Base-by-base conservation (phyloP, 2,888 invertebrate genomes). In the Caenorhabditis afra region DNA sequence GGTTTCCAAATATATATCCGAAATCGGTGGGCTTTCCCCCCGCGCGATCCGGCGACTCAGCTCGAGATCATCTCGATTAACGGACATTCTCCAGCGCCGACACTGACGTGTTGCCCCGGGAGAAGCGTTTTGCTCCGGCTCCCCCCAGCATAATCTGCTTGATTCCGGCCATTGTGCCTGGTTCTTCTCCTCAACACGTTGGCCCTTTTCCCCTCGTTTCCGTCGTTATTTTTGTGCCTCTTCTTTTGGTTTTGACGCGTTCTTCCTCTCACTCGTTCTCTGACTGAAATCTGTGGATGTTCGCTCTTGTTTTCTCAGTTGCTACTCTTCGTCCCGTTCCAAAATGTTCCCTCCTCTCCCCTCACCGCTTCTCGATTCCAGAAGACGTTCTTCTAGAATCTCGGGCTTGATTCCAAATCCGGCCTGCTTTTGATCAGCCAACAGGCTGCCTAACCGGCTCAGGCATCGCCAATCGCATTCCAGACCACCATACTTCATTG, bases 141-240 rank as follows among this genome's bases (percentile, higher is more conserved):
- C 35, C 58, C n/a, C 14, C n/a, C 45, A 57, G 50, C 57, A 57
- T 73, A 73, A 73, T 73, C 64, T 58, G 47, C 64, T 70, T 73
- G 73, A 73, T 73, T 73, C 50, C 50, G 64, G 58, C 50, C 73
- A 73, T 64, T 73, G 50, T 64, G 47, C 29, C 11, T 23, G 22
- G 16, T n/a, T 49, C 22, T 18, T 1, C 2, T 41, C 23, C 44
- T 18, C 35, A 47, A 52, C 52, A 41, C 50, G 50, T 41, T 50
- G 29, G 29, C 44, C 52, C 23, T 59, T n/a, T 59, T 44, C 39
- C 35, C 47, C 41, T 58, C 20, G 23, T 67, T 20, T 37, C 16
- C 20, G 14, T 41, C 35, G 61, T 61, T 45, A 45, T 61, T 53
- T 55, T 53, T 20, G 20, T 59, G 67, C 10, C 11, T 41, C 29